Evolutionary conservation across 2,888 invertebrate genomes (phyloP), one percentile per base, ranked within the genome.

Genomic region (Parasteatoda lunata): DNA sequence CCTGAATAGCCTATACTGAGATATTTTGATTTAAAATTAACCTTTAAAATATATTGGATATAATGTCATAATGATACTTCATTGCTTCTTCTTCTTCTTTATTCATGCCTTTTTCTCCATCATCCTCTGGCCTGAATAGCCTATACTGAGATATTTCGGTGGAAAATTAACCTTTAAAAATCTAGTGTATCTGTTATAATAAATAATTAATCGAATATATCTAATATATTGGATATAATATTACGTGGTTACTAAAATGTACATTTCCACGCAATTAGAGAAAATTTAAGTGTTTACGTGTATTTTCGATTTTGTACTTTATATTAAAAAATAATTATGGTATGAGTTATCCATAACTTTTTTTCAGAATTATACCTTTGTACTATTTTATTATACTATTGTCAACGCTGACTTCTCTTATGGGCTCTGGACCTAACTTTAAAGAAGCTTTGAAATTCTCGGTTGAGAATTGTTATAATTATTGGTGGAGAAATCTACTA

Each of bases 401-500:
- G 9, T 81, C 78, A 11, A 59, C 68, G 9, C 52, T 79, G 3
- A 51, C 52, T n/a, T 77, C 75, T 13, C 11, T 85, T 7, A 72
- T 86, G 77, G 84, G 73, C 11, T 85, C 81, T 8, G 88, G 88
- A 3, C 88, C 88, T n/a, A 15, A 72, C 47, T 88, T 85, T 51
- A 45, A 81, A n/a, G 66, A 81, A 47, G 73, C 81, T 0, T 71
- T 79, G 79, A 64, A 64, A 15, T 70, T 71, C 5, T 70, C 79
- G 15, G 66, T 81, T 9, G n/a, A 70, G 15, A 72, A 64, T 15
- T 88, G 88, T n/a, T 71, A 69, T 13, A 49, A 30, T 15, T 81
- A 85, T 8, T 85, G 88, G 85, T 88, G 88, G 88, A 88, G 77
- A 68, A 85, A 84, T 59, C 47, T 88, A 7, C 72, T 88, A 6